These are phyloP conservation scores for Mesorhabditis spiculigera DNA, from an alignment of 2,888 invertebrate species.

Conservation along the genomic window DNA sequence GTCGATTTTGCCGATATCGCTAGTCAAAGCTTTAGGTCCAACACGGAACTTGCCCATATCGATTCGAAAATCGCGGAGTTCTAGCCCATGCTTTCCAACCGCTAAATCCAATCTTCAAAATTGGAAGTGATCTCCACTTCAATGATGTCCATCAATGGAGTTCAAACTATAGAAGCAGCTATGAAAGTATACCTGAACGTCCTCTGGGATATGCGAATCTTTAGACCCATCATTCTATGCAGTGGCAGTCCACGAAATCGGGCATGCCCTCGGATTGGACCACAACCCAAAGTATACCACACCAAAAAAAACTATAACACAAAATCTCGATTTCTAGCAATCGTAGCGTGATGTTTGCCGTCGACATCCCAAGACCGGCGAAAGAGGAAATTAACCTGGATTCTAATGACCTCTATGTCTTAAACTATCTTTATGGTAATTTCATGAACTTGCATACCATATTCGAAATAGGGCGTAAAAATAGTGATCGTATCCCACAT, in stretches of 20 bases:
- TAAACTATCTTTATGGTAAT: background rate
- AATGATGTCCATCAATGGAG: background rate
- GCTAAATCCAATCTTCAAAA: background rate
- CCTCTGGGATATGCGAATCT: background rate
- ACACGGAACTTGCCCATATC: background rate
- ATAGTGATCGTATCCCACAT: background rate
- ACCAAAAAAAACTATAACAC: background rate
- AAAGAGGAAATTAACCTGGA: background rate
- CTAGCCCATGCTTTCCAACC: background rate
- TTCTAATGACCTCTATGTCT: background rate
- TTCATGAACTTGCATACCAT: background rate
- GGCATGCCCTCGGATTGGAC: constrained; percentile 2
- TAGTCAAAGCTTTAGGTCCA: background rate
- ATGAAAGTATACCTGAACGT: background rate
- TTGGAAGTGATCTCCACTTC: constrained; percentile 4
- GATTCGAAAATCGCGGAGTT: background rate
- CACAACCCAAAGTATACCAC: background rate
- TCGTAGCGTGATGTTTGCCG: background rate
- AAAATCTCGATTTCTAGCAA: background rate
- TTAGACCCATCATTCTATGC: background rate
- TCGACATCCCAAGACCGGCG: background rate
- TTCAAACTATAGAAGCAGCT: background rate
- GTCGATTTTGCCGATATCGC: too few relatives aligned
- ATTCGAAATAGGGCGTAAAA: background rate
- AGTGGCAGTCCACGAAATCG: constrained; percentile 4